Conservation (phyloP, 1,140 invertebrate species). For the Polypedilum pembai region DNA sequence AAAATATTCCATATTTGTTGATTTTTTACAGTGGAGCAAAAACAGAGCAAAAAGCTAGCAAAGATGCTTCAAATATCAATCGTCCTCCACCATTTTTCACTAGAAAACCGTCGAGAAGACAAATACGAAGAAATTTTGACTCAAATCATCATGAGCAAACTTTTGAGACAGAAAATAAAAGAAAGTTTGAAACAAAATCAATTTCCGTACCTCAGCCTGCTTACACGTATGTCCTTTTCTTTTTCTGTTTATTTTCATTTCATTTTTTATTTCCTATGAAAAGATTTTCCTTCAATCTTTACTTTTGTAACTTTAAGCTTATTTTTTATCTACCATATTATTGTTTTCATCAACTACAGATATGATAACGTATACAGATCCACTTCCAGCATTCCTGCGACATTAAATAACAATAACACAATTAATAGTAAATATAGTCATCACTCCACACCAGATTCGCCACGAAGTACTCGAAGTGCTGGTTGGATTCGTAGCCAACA, state of each 20-base stretch:
- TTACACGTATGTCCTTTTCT: conserved; percentile 32
- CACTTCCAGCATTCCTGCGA: conserved; percentile 46
- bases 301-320: too few species aligned
- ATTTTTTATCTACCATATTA: too few species aligned
- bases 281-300: neutral
- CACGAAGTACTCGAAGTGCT: conserved; percentile 72
- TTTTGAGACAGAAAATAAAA: conserved; percentile 32
- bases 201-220: conserved; percentile 36
- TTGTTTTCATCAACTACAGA: conserved; percentile 34
- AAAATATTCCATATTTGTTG: neutral
- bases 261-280: neutral
- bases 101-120: conserved; percentile 79
- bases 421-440: conserved; percentile 37
- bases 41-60: conserved; percentile 55
- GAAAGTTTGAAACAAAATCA: conserved; percentile 33
- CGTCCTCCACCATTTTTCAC: conserved; percentile 74
- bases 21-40: conserved; percentile 50
- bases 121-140: conserved; percentile 68
- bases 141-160: conserved; percentile 50
- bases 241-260: conserved; percentile 7
- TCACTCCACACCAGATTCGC: conserved; percentile 52
- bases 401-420: conserved; percentile 39
- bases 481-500: conserved; percentile 65
- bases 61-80: conserved; percentile 52
- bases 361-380: conserved; percentile 47